phyloP scores from a whole-genome alignment of 1,140 invertebrate genomes.

The Gonioctena quinquepunctata region DNA sequence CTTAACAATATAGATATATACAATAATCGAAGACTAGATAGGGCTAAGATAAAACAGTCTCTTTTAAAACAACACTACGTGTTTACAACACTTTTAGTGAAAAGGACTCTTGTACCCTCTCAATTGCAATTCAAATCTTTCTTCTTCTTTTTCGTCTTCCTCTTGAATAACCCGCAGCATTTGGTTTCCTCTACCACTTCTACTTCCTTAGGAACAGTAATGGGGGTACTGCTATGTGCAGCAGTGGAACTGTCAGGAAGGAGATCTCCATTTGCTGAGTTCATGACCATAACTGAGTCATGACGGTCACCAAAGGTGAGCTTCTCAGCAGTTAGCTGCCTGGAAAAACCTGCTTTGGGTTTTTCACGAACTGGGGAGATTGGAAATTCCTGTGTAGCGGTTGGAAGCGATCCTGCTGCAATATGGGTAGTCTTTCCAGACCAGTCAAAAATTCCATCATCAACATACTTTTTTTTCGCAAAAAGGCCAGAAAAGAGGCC shows the following conservation, averaged over 20 bases:
- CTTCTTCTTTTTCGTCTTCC: slow-evolving; percentile 91
- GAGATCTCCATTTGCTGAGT: slow-evolving; percentile 94
- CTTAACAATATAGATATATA: background rate
- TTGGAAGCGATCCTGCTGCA: slow-evolving; percentile 55
- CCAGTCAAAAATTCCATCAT: slow-evolving; percentile 98
- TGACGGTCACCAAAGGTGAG: slow-evolving; percentile 91
- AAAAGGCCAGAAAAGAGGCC: slow-evolving; percentile 94
- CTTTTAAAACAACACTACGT: background rate
- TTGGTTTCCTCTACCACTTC: slow-evolving; percentile 92
- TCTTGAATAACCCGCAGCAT: slow-evolving; percentile 96
- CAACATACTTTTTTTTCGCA: slow-evolving; percentile 86
- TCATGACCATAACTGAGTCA: slow-evolving; percentile 87
- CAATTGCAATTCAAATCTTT: background rate
- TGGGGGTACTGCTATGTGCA: slow-evolving; percentile 94
- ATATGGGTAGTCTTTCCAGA: slow-evolving; percentile 83
- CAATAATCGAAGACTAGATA: background rate
- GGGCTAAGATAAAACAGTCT: background rate
- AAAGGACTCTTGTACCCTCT: background rate
- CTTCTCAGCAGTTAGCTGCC: slow-evolving; percentile 67
- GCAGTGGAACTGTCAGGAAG: slow-evolving; percentile 93
- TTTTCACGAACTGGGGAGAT: slow-evolving; percentile 6
- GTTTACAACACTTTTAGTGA: too few species aligned
- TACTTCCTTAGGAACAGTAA: slow-evolving; percentile 89
- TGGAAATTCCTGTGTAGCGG: slow-evolving; percentile 11
- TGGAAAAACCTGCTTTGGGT: slow-evolving; percentile 61